phyloP scores from a whole-genome alignment of 2,888 invertebrate genomes.

The Apotomis capreana region DNA sequence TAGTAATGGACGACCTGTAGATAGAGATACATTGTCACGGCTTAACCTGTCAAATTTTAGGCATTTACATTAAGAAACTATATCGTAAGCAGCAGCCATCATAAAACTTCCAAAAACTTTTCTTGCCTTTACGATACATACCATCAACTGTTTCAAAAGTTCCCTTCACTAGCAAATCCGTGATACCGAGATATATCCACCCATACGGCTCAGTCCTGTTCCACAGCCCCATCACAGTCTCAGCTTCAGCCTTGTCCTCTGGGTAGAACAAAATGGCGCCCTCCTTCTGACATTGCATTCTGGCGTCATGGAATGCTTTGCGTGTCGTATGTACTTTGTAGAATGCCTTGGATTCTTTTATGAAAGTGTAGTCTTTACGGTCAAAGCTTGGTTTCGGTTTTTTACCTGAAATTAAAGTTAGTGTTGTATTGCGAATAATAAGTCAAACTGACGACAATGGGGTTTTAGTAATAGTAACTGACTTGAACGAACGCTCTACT shows the following conservation, averaged over 20 bases:
- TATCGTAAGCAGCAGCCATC: no score
- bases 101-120: no score
- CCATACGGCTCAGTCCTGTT: constrained; percentile 45
- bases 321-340: neutral
- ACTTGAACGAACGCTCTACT: no score
- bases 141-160: constrained; percentile 61
- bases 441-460: no score
- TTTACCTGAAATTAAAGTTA: constrained; percentile 54
- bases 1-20: constrained; percentile 55
- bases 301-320: constrained; percentile 44
- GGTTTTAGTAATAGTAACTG: no score
- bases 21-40: no score
- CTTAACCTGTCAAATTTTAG: no score
- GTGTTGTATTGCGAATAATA: neutral
- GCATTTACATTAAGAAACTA: no score
- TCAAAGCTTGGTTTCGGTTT: constrained; percentile 36
- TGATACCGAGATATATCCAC: constrained; percentile 59
- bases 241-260: constrained; percentile 42
- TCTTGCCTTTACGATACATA: constrained; percentile 40
- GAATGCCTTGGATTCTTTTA: constrained; percentile 8
- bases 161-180: constrained; percentile 57
- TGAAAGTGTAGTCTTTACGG: constrained; percentile 24
- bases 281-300: constrained; percentile 43
- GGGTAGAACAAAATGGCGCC: constrained; percentile 47
- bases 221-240: constrained; percentile 33